Evolutionary conservation across 2,113 vertebrate genomes (phyloP), one percentile per base, ranked within the genome.

Genomic region (Aptenodytes forsteri): DNA sequence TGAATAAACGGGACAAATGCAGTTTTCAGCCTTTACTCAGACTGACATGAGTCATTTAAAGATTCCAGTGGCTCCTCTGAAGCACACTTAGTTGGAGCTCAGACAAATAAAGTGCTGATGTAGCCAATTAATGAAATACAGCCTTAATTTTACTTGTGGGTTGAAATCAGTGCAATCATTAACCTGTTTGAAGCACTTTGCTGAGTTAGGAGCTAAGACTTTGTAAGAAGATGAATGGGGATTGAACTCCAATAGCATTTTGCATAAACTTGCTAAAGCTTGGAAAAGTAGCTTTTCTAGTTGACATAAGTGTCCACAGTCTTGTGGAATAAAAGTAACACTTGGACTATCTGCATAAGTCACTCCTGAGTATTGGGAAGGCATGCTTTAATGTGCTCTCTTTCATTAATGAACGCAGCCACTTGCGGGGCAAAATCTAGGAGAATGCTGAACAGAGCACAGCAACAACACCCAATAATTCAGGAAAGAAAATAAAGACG

Each of bases 131-230:
- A 78, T 71, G 69, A 90, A 90, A 90, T 83, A 90, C 42, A 46
- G 23, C 54, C 40, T 76, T 96, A 84, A 75, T 94, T 94, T 96
- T 76, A 89, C 52, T 78, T 40, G n/a, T 89, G 82, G 42, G 44
- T 89, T 92, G 56, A 91, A 93, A 92, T 92, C 76, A 91, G 92
- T 86, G 56, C 67, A 71, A 84, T 97, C 89, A 89, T 93, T 97
- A 92, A 95, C 83, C 71, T 90, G 58, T 78, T 56, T 89, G 85
- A 95, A 96, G 86, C 81, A 32, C 75, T 94, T 80, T 97, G 78
- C 90, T 90, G 79, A 88, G 64, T 83, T 94, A 87, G 69, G 67
- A 90, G 23, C 72, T 75, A 66, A 77, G 83, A 89, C 55, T 88
- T 95, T 67, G 9, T 88, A 70, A 70, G 71, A 93, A 88, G 79